Conservation (phyloP, 2,888 invertebrate genomes). For the Beris morrisii region DNA sequence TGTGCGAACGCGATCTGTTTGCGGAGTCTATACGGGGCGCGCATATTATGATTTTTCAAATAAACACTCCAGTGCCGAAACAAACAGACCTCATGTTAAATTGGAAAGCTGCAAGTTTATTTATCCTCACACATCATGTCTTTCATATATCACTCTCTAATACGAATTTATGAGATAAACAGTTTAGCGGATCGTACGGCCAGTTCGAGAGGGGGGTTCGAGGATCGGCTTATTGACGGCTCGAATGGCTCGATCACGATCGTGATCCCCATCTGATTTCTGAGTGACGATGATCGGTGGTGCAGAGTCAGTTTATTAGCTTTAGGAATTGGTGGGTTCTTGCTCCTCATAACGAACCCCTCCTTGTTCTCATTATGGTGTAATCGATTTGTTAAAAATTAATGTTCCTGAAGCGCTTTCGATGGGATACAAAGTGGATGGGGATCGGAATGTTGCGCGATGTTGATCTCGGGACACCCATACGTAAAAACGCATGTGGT, state of each 20-base stretch:
- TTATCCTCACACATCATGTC: conserved; percentile 44
- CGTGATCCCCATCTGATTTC: too few species aligned
- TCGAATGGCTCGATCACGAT: conserved; percentile 4
- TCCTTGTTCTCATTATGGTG: too few species aligned
- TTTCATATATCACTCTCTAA: conserved; percentile 46
- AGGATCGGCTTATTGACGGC: conserved; percentile 14
- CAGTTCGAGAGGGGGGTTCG: background rate
- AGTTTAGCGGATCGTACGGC: conserved; percentile 34
- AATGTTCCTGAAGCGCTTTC: too few species aligned
- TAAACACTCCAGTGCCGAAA: conserved; percentile 35
- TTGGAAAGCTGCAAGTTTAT: conserved; percentile 38
- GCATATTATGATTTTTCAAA: conserved; percentile 40
- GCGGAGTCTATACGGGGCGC: conserved; percentile 37
- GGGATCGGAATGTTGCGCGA: too few species aligned
- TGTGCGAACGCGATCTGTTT: background rate
- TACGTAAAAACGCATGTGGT: conserved; percentile 24
- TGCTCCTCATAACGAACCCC: too few species aligned
- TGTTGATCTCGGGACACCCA: conserved; percentile 2
- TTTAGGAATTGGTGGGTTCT: too few species aligned
- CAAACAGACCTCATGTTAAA: conserved; percentile 20
- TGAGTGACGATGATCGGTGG: too few species aligned
- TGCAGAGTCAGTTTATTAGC: too few species aligned
- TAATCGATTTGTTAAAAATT: too few species aligned
- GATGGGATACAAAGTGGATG: too few species aligned
- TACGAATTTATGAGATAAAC: conserved; percentile 45